These are phyloP conservation scores for Empis livida DNA, from an alignment of 2,888 invertebrate genomes.

Conservation along the genomic window DNA sequence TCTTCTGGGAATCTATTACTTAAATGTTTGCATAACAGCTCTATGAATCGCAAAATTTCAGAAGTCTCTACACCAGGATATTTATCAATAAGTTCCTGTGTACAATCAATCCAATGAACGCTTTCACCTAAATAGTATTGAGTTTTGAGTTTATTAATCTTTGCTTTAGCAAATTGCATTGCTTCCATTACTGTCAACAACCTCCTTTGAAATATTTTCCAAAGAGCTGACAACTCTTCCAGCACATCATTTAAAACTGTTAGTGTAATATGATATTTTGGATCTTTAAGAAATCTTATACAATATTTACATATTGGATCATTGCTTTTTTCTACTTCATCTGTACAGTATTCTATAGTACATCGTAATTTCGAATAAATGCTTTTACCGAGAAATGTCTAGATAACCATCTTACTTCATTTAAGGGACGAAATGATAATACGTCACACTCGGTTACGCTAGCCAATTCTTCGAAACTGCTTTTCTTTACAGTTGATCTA, in stretches of 20 bases:
- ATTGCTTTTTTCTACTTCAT: not conserved
- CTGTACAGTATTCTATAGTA: conserved; percentile 5
- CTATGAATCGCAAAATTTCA: not conserved
- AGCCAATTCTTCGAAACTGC: conserved; percentile 5
- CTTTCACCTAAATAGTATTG: not conserved
- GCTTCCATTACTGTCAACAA: not conserved
- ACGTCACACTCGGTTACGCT: conserved; percentile 5
- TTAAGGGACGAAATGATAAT: conserved; percentile 4
- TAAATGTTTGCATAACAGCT: not conserved
- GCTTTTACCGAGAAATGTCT: conserved; percentile 6
- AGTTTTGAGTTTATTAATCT: not conserved
- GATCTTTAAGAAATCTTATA: not conserved
- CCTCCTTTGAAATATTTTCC: not conserved
- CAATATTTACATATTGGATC: not conserved
- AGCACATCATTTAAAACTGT: not conserved
- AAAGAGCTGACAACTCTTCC: not conserved
- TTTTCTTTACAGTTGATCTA: conserved; percentile 4
- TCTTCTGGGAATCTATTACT: not conserved
- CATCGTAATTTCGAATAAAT: conserved; percentile 3
- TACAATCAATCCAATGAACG: not conserved
- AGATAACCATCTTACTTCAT: conserved; percentile 6
- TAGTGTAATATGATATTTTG: not conserved
- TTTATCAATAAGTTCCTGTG: not conserved
- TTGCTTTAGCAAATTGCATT: not conserved
- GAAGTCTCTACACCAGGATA: not conserved